Evolutionary conservation across 2,888 invertebrate species (phyloP), one percentile per base, ranked within the genome.

Genomic region (Diarsia dahlii): DNA sequence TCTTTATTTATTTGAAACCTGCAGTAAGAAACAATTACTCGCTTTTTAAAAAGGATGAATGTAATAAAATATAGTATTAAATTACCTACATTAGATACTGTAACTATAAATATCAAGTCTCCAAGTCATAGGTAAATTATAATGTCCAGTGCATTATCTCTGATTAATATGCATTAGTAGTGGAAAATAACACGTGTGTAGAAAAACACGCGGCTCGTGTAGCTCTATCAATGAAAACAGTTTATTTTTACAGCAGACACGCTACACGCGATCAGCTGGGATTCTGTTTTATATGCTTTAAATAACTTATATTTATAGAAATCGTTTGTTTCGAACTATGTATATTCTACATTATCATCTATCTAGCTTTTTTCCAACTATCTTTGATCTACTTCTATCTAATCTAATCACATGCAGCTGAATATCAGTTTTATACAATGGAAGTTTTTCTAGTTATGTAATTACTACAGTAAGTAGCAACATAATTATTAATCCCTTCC

Each of bases 191-290:
- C 78, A 78, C 72, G 60, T 71, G 60, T 48, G 18, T 10, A 1
- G 13, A 46, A 64, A 64, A 67, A 78, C 78, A 83, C n/a, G n/a
- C 54, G 68, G 6, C 23, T 45, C 39, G 56, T 18, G 23, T 20
- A 70, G 65, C 34, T 74, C 39, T 69, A 82, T 81, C 85, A 83
- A 83, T 85, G 70, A 74, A 76, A 71, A 81, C 56, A n/a, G 63
- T 77, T 81, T 73, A 81, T 81, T 70, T 85, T 72, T 76, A 54
- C 60, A 60, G 2, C 28, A 56, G 62, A 78, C 70, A 23, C 63
- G 63, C 15, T 13, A n/a, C 54, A 28, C 69, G 28, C n/a, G 62
- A 69, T 65, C 63, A 73, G 74, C 84, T 84, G 81, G 39, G 65
- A 63, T 69, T 68, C 23, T 62, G 52, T 82, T 67, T 39, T 56